Percentiles rank a stretch among this genome's conserved stretches.
These are phyloP conservation scores for Dromiciops gliroides DNA, from an alignment of 2,113 vertebrate genomes.

Conservation along the genomic window DNA sequence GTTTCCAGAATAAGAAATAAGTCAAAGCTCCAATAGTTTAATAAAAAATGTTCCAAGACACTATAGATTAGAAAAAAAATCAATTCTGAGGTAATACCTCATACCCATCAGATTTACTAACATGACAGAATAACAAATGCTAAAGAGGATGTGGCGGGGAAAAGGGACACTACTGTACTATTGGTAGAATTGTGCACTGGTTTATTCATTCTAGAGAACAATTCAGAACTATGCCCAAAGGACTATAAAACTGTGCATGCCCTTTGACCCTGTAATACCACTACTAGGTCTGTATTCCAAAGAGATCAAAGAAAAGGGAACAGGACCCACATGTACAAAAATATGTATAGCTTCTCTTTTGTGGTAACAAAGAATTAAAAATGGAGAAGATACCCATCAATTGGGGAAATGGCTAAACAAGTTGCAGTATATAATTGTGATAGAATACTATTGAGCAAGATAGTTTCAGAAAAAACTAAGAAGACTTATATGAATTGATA, in stretches of 20 bases:
- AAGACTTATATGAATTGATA: background rate
- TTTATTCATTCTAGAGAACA: too few relatives aligned
- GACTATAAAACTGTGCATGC: too few relatives aligned
- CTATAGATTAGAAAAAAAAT: background rate
- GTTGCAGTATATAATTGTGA: background rate
- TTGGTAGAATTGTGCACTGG: too few relatives aligned
- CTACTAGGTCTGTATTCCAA: background rate
- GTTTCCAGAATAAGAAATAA: background rate
- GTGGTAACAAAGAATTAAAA: background rate
- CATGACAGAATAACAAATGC: background rate
- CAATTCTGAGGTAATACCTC: background rate
- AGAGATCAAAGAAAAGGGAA: background rate
- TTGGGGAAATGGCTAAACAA: background rate
- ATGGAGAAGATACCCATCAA: background rate
- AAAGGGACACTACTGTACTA: too few relatives aligned
- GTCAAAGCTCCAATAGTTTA: background rate
- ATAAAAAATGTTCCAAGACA: background rate
- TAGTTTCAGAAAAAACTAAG: background rate
- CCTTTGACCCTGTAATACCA: too few relatives aligned
- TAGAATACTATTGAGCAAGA: background rate
- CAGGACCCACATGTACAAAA: background rate
- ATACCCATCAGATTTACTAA: background rate
- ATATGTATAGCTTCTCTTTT: background rate
- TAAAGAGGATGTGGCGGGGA: background rate
- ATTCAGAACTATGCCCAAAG: too few relatives aligned